phyloP scores from a whole-genome alignment of 2,797 vertebrate species.

The Sphenopsis melanotis region DNA sequence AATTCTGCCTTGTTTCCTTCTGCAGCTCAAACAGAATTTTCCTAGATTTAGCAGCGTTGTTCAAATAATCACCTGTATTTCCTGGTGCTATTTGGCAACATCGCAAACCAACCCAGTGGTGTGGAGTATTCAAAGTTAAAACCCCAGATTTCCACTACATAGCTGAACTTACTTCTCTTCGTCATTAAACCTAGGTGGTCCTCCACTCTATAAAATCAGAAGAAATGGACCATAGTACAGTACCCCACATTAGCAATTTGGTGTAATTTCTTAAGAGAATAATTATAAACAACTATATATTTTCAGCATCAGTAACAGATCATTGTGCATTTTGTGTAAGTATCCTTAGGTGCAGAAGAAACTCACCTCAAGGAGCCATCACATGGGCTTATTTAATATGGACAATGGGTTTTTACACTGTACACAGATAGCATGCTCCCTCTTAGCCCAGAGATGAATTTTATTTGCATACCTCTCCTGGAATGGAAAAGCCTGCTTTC shows the following conservation, averaged over 20 bases:
- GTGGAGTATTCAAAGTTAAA: not conserved
- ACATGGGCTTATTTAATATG: not conserved
- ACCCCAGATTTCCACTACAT: not conserved
- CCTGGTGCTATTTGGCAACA: not conserved
- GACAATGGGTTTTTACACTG: not conserved
- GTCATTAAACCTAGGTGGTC: not conserved
- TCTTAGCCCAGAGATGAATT: not conserved
- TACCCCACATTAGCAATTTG: not conserved
- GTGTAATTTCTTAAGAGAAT: not conserved
- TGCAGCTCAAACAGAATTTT: not conserved
- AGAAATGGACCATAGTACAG: not conserved
- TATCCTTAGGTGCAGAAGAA: not conserved
- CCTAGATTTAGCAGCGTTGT: not conserved
- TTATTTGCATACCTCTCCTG: not conserved
- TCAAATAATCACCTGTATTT: not conserved
- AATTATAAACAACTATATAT: not conserved
- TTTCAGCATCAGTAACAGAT: not conserved
- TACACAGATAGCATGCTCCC: accelerated
- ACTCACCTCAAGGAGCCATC: not conserved
- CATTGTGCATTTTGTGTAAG: not conserved
- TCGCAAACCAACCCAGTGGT: not conserved
- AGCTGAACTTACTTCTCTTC: not conserved
- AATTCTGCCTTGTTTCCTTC: not conserved
- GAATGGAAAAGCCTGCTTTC: not conserved
- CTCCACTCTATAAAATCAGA: not conserved